Evolutionary conservation across 2,888 invertebrate genomes (phyloP).

Genomic region (Hypselothyrea guttata): DNA sequence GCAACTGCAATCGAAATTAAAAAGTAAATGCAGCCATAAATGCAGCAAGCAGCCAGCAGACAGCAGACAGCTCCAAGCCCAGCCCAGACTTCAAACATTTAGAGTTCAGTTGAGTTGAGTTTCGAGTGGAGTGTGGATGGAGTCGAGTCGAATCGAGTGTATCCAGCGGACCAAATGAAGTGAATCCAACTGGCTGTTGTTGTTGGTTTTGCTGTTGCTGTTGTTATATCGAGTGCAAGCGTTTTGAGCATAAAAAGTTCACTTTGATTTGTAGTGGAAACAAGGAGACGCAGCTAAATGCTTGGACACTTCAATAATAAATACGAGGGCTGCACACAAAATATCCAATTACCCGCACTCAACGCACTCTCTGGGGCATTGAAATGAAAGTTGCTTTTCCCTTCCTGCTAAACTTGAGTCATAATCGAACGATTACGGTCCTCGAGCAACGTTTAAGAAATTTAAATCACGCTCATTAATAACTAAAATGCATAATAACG

Average conservation of each 20-base stretch:
- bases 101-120: constrained; percentile 18
- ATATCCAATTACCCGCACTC: constrained; percentile 1
- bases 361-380: not conserved
- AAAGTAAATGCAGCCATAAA: constrained; percentile 75
- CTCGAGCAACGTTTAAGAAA: no score
- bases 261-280: constrained; percentile 62
- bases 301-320: constrained; percentile 40
- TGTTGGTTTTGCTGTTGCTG: constrained; percentile 10
- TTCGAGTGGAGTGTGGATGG: constrained; percentile 1
- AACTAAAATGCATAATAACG: no score
- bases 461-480: no score
- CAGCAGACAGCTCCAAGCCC: constrained; percentile 18
- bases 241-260: constrained; percentile 54
- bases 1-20: constrained; percentile 58
- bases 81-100: constrained; percentile 14
- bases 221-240: constrained; percentile 25
- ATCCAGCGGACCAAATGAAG: constrained; percentile 55
- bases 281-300: constrained; percentile 24
- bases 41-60: constrained; percentile 44
- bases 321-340: constrained; percentile 37
- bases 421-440: not conserved
- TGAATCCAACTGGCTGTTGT: constrained; percentile 51
- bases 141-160: constrained; percentile 27
- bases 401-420: not conserved
- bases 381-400: not conserved